Evolutionary conservation across 1,140 invertebrate genomes (phyloP), one percentile per base, ranked within the genome.

Genomic region (Drosophila malerkotliana): DNA sequence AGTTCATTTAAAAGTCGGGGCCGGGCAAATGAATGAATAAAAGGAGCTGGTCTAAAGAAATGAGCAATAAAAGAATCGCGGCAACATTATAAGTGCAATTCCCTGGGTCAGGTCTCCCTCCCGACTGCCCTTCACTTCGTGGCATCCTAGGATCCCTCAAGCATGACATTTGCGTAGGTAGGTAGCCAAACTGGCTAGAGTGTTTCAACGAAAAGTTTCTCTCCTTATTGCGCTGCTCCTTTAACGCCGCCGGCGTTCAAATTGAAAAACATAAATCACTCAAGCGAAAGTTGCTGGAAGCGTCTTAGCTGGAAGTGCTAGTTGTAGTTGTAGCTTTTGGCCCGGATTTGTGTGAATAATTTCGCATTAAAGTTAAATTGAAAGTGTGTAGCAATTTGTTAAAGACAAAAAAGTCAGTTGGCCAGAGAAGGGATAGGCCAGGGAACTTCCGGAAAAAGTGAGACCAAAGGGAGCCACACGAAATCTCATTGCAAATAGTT

Each of bases 371-470:
- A 79, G 72, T 88, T 83, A 77, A 88, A 88, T 81, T 66, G 72
- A 83, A 82, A 88, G 79, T 88, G 79, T 88, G 79, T 88, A 83
- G 83, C 83, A 88, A 88, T 88, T 88, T 89, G 83, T 88, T 83
- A 79, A 77, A 79, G 68, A 88, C 83, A 83, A 88, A 83, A 84
- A 83, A 84, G 63, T 77, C 75, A 83, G 61, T 87, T 9, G 32
- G 1, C 8, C 26, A 45, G 24, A 9, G 39, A 49, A 28, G 30
- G 69, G 62, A 71, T 72, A 72, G 52, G 41, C 80, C 77, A 72
- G 62, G 87, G 72, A 87, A 14, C 73, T 81, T 81, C 58, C 32
- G 63, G 26, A 12, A 9, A 26, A 32, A 62, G 75, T 34, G 5
- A 47, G 51, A n/a, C 45, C 7, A 44, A 26, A 45, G 41, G 14